A percentile compares a stretch with the other conserved stretches of the same genome.
These are phyloP conservation scores for Plagodis pulveraria DNA, from an alignment of 2,888 invertebrate species.

Conservation along the genomic window DNA sequence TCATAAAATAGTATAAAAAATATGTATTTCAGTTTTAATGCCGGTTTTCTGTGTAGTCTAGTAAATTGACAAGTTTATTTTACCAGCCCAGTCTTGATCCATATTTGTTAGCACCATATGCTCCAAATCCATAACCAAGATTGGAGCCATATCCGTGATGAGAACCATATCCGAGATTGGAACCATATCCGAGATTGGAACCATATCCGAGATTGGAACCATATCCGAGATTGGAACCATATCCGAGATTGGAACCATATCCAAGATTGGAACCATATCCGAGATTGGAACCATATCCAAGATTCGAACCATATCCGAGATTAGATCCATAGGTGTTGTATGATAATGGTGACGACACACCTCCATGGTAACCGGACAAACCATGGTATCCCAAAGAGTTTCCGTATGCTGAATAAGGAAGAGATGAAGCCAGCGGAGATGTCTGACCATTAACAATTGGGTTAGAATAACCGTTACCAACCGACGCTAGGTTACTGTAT, in stretches of 20 bases:
- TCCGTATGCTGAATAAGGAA: conserved; percentile 13
- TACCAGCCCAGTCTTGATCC: conserved; percentile 16
- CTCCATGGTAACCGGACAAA: conserved; percentile 11
- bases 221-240: conserved; percentile 17
- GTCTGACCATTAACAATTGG: not conserved
- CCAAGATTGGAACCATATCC: conserved; percentile 20
- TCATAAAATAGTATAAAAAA: not conserved
- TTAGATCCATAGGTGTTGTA: conserved; percentile 20
- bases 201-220: conserved; percentile 20
- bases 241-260: conserved; percentile 23
- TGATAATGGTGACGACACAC: conserved; percentile 8
- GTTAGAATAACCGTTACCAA: conserved; percentile 5
- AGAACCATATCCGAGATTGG: conserved; percentile 16
- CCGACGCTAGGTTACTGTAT: conserved; percentile 12
- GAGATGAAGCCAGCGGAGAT: conserved; percentile 3
- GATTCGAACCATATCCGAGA: conserved; percentile 23
- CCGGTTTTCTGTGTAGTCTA: too few species aligned
- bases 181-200: conserved; percentile 25
- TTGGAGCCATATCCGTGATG: conserved; percentile 23
- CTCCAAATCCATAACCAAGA: conserved; percentile 24
- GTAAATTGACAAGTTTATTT: not conserved
- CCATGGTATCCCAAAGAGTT: conserved; percentile 19
- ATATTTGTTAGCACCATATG: conserved; percentile 18
- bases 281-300: conserved; percentile 17
- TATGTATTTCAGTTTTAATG: not conserved